Evolutionary conservation across 2,888 invertebrate genomes (phyloP), one percentile per base, ranked within the genome.

Genomic region (Pyrocoelia pectoralis): DNA sequence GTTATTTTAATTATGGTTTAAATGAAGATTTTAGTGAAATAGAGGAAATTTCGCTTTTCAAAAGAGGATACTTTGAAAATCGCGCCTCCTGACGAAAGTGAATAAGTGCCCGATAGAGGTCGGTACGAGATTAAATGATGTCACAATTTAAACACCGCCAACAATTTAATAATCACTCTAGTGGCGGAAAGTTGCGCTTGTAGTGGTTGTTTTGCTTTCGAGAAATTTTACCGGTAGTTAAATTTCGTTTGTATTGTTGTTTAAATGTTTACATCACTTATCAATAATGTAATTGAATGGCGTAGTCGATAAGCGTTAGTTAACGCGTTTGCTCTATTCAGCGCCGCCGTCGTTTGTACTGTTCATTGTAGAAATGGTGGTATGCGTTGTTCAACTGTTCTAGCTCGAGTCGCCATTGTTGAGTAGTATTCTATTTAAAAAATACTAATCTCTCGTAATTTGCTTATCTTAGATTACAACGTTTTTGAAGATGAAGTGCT

Each of bases 351-450:
- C 72, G 76, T 74, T 73, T 66, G 67, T 68, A 66, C 65, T 61
- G 63, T 61, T 57, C 56, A 19, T 52, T 58, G 59, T 57, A 68
- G 76, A 74, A 77, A 74, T 71, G 72, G 71, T 72, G 51, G 63
- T 75, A 77, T 79, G 77, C 79, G 79, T 78, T 77, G 79, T 80
- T 79, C 78, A 74, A 73, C 76, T 77, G 79, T 79, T 79, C 77
- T 73, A 76, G 74, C 72, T 72, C 72, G 74, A 73, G 81, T 79
- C 81, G 81, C 80, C 81, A 81, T 81, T 81, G 80, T 81, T 81
- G 80, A 79, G 76, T 72, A 73, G 73, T 74, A 76, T 76, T 77
- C 75, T 74, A 72, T 73, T 69, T 67, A 64, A 71, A 73, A 74
- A 74, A 68, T 50, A 46, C 40, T 59, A 46, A 60, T 56, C 63